Evolutionary conservation across 2,888 invertebrate genomes (phyloP).

Genomic region (Camptogramma bilineatum): DNA sequence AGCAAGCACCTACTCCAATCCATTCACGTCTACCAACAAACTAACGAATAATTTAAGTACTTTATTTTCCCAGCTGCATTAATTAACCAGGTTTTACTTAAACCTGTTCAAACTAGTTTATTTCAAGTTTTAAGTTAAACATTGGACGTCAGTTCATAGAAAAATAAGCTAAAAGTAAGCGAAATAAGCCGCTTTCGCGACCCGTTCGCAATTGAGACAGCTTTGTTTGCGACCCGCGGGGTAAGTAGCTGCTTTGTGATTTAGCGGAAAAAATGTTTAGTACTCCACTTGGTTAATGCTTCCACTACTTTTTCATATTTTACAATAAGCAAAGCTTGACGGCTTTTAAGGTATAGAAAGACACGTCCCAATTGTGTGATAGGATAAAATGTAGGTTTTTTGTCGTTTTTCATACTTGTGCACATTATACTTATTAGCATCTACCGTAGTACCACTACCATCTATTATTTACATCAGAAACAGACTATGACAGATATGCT

Average conservation of each 20-base stretch:
- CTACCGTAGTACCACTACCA: too few species aligned
- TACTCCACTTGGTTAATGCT: slow-evolving; percentile 28
- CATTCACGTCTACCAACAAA: slow-evolving; percentile 23
- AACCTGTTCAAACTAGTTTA: slow-evolving; percentile 36
- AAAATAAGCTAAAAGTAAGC: slow-evolving; percentile 53
- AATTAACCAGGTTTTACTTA: slow-evolving; percentile 31
- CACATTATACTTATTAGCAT: too few species aligned
- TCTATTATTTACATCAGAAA: too few species aligned
- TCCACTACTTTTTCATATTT: slow-evolving; percentile 13
- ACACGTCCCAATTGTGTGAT: too few species aligned
- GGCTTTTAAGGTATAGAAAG: too few species aligned
- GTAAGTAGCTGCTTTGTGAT: slow-evolving; percentile 48
- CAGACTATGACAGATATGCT: too few species aligned
- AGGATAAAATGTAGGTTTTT: too few species aligned
- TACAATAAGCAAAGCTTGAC: background rate
- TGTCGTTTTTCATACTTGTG: too few species aligned
- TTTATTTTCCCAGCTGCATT: slow-evolving; percentile 29
- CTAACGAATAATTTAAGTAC: slow-evolving; percentile 23
- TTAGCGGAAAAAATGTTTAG: slow-evolving; percentile 21
- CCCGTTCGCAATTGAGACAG: slow-evolving; percentile 64
- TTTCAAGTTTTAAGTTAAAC: slow-evolving; percentile 44
- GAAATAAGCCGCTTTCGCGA: slow-evolving; percentile 64
- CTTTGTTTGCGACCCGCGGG: slow-evolving; percentile 60
- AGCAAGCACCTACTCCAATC: slow-evolving; percentile 19
- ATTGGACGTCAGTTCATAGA: slow-evolving; percentile 48